Base-by-base conservation (phyloP, 2,113 vertebrate species). In the Cinclus mexicanus region DNA sequence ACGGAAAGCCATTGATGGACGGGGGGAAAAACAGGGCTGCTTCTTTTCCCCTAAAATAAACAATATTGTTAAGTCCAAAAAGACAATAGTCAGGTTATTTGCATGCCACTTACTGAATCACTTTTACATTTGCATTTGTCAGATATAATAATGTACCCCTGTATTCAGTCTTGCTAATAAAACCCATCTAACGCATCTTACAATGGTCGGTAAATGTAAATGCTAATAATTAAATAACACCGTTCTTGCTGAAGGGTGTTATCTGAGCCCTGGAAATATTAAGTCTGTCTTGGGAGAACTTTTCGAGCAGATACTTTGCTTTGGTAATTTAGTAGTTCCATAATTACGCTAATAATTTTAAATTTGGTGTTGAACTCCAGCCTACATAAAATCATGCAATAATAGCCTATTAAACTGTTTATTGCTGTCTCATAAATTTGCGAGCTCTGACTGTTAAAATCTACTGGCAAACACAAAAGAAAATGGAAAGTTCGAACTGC, bases 311-410 rank as follows among this genome's bases (percentile, higher is more conserved):
- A 74, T 70, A 76, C 83, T 89, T 96, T 79, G 83, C 83, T 95
- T 95, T 95, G 75, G 47, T 81, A 95, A 92, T 95, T 89, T 90
- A 92, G 59, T 68, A 90, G 84, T 85, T 83, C 78, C 71, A 57
- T 90, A 90, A 94, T 92, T 91, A 69, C 46, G 14, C 88, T 79
- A 92, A 97, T 96, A 96, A 96, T 96, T 97, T 95, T 83, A 96
- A 89, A 95, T 96, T 90, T 97, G 72, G 78, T 90, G 90, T 85
- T 93, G 92, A 97, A 90, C 84, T 95, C 55, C 71, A 80, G 93
- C 28, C 83, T 89, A 89, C 93, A 92, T 91, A 92, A 97, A 95
- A 95, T 79, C 65, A 72, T 70, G 82, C 79, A 87, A 47, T 97
- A 91, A 97, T 90, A 92, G 94, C 91, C 93, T 74, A 77, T 76